These are phyloP conservation scores for Triplophysa siluroides DNA, from an alignment of 2,113 vertebrate species.

Conservation along the genomic window DNA sequence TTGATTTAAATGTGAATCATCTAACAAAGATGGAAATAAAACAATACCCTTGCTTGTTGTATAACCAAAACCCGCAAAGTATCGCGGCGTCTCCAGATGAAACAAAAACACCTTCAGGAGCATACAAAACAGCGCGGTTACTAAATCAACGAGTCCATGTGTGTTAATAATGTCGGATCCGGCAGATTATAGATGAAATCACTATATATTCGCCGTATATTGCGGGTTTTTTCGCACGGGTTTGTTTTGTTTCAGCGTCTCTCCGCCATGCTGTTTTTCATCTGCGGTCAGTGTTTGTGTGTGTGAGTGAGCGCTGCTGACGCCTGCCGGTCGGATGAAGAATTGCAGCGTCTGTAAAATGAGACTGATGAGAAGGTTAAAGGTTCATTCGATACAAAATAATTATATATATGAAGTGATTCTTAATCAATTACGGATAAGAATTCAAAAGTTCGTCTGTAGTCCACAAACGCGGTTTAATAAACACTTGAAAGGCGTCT, in stretches of 20 bases:
- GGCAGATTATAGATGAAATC: background rate
- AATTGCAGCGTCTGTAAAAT: background rate
- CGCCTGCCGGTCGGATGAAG: slow-evolving; percentile 14
- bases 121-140: background rate
- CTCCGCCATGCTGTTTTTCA: slow-evolving; percentile 68
- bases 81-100: background rate
- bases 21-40: background rate
- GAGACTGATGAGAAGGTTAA: too few species aligned
- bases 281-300: slow-evolving; percentile 19
- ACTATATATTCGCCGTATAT: background rate
- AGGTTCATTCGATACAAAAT: too few species aligned
- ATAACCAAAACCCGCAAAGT: background rate
- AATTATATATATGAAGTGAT: too few species aligned
- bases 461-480: too few species aligned
- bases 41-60: background rate
- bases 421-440: too few species aligned
- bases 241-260: slow-evolving; percentile 28
- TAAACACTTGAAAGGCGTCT: too few species aligned
- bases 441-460: too few species aligned
- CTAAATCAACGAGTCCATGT: background rate
- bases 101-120: background rate
- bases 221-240: background rate
- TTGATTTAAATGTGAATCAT: background rate
- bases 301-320: background rate
- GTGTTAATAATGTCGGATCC: background rate